A percentile compares a stretch with the other conserved stretches of the same genome.
Conservation (phyloP, 1,140 invertebrate genomes). For the Saxidomus purpurata region DNA sequence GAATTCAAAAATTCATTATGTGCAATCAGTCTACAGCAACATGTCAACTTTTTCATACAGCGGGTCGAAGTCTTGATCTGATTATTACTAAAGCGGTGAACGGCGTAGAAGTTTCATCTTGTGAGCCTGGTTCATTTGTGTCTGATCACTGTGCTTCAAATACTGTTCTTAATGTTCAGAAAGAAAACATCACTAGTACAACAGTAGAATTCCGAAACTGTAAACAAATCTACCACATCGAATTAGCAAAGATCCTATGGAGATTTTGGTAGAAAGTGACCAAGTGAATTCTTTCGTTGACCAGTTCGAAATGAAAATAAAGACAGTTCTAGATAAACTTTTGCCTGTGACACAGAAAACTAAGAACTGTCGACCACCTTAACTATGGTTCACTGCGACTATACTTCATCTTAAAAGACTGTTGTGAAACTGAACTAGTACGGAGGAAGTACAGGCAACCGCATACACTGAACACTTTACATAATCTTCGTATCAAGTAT, state of each 20-base stretch:
- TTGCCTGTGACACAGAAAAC: neutral
- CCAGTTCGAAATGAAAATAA: neutral
- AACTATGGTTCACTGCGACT: neutral
- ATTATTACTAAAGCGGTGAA: neutral
- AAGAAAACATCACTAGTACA: conserved; percentile 41
- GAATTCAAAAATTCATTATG: no score
- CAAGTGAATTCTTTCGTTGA: no score
- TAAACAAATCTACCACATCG: neutral
- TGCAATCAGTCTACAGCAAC: no score
- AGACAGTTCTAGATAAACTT: neutral
- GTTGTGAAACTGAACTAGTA: no score
- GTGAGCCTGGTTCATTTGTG: conserved; percentile 5
- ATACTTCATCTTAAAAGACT: neutral
- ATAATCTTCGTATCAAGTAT: no score
- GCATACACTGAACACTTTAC: no score
- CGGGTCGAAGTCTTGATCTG: neutral
- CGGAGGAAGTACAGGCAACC: no score
- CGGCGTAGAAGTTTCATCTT: neutral
- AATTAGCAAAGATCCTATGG: neutral
- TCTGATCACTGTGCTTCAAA: conserved; percentile 14
- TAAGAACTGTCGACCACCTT: neutral
- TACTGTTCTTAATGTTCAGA: conserved; percentile 4
- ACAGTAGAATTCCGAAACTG: conserved; percentile 3
- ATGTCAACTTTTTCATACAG: no score
- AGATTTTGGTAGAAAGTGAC: no score